Evolutionary conservation across 2,888 invertebrate species (phyloP).

Genomic region (Papilio gigon): DNA sequence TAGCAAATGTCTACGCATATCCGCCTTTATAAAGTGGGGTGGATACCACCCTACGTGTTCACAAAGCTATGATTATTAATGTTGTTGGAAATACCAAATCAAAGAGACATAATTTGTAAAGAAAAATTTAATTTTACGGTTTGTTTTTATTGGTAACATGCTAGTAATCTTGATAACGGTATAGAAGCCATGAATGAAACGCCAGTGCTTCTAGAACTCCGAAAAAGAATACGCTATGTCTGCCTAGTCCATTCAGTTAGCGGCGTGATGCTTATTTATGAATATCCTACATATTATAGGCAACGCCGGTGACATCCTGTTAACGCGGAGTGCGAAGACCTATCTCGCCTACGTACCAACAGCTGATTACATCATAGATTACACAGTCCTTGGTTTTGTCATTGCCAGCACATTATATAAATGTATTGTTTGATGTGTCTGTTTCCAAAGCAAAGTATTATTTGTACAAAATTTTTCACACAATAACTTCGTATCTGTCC

Average conservation of each 20-base stretch:
- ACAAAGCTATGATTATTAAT: background rate
- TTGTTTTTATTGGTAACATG: too few relatives aligned
- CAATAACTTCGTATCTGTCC: background rate
- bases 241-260: background rate
- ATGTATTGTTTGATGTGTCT: background rate
- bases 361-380: slow-evolving; percentile 33
- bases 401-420: slow-evolving; percentile 8
- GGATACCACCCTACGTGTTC: background rate
- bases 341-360: slow-evolving; percentile 22
- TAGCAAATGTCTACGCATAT: background rate
- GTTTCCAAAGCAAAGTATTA: background rate
- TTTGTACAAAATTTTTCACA: background rate
- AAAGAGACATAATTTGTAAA: background rate
- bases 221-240: too few relatives aligned
- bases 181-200: too few relatives aligned
- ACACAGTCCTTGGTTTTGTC: slow-evolving; percentile 17
- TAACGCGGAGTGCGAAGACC: slow-evolving; percentile 15
- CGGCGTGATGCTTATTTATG: background rate
- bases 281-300: background rate
- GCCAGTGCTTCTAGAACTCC: background rate
- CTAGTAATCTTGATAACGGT: background rate
- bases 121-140: background rate
- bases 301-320: slow-evolving; percentile 7
- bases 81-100: background rate
- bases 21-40: background rate